phyloP scores from a whole-genome alignment of 2,797 vertebrate species.

The Chloroceryle amazona region DNA sequence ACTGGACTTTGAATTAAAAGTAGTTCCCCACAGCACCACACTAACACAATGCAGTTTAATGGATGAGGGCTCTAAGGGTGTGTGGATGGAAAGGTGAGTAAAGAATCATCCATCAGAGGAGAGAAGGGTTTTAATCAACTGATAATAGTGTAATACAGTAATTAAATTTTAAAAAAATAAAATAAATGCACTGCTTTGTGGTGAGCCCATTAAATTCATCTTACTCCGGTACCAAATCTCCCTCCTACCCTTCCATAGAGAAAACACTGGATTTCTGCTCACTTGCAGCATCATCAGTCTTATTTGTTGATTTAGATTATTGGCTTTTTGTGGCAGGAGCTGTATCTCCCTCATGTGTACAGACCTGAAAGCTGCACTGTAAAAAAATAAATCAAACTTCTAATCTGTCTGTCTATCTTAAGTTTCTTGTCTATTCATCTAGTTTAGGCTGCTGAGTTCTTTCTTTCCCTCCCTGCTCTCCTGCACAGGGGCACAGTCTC shows the following conservation, averaged over 20 bases:
- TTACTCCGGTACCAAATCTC: not conserved
- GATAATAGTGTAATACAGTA: not conserved
- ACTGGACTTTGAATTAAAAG: constrained; percentile 7
- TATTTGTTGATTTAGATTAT: not conserved
- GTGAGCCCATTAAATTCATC: not conserved
- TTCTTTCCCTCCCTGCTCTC: not conserved
- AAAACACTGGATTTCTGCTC: not conserved
- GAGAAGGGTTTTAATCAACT: constrained; percentile 12
- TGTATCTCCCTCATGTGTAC: not conserved
- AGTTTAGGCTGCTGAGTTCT: not conserved
- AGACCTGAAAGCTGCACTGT: not conserved
- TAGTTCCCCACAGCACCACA: not conserved
- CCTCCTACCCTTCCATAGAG: not conserved
- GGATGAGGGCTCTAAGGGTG: not conserved
- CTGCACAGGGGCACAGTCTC: not conserved
- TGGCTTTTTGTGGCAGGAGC: not conserved
- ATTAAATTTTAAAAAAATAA: not conserved
- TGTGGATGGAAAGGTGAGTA: not conserved
- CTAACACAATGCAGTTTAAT: not conserved
- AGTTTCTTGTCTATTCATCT: not conserved
- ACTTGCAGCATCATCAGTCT: not conserved
- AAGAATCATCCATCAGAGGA: not conserved
- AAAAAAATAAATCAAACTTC: not conserved
- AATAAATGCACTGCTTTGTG: not conserved
- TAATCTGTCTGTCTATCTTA: not conserved